phyloP scores from a whole-genome alignment of 2,113 vertebrate species.

The Leiothrix lutea region DNA sequence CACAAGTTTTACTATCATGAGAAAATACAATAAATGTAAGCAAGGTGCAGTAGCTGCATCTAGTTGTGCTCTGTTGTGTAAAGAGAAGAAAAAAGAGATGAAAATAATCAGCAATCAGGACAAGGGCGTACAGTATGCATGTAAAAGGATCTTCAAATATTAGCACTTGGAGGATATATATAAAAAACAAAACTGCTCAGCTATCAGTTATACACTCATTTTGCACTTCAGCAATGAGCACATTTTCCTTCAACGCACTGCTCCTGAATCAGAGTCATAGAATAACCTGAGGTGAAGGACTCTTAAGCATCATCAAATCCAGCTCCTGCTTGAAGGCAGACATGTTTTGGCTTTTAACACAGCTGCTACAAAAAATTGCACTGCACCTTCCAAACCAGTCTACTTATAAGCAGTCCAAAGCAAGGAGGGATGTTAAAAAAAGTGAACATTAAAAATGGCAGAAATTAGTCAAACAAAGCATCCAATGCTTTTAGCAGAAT shows the following conservation, averaged over 20 bases:
- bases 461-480: neutral
- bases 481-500: neutral
- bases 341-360: slow-evolving; percentile 13
- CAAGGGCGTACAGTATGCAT: neutral
- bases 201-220: neutral
- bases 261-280: neutral
- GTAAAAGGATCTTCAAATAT: neutral
- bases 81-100: neutral
- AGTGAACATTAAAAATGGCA: neutral
- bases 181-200: neutral
- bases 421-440: fast-evolving
- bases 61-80: neutral
- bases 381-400: neutral
- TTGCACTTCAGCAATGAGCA: neutral
- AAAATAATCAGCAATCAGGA: neutral
- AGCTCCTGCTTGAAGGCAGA: neutral
- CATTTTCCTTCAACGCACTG: neutral
- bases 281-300: neutral
- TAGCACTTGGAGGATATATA: neutral
- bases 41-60: neutral
- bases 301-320: neutral
- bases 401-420: neutral
- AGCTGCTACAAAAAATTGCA: neutral
- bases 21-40: neutral
- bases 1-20: neutral